These are phyloP conservation scores for Drosophila willistoni DNA, from an alignment of 1,140 invertebrate genomes.

Conservation along the genomic window DNA sequence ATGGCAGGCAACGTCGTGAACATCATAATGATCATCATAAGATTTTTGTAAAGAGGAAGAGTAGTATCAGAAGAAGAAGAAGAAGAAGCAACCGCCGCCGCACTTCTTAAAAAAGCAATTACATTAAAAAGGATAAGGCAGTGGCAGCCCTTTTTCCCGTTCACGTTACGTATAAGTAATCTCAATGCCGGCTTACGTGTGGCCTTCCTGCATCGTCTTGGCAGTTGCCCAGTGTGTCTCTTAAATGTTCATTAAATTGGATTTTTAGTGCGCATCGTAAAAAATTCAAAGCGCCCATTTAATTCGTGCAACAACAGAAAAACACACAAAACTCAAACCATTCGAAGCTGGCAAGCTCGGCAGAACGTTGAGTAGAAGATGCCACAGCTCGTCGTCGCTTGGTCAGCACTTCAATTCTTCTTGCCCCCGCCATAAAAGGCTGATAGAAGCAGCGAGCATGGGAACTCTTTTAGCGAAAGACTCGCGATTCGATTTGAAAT, in stretches of 20 bases:
- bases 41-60: slow-evolving; percentile 41
- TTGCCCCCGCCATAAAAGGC: slow-evolving; percentile 67
- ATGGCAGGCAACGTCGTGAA: slow-evolving; percentile 37
- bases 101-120: slow-evolving; percentile 82
- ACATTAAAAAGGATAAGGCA: slow-evolving; percentile 82
- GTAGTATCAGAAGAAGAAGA: slow-evolving; percentile 5
- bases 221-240: slow-evolving; percentile 62
- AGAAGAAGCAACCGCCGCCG: slow-evolving; percentile 39
- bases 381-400: slow-evolving; percentile 27
- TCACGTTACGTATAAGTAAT: slow-evolving; percentile 77
- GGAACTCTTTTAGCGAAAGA: slow-evolving; percentile 23
- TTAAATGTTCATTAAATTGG: slow-evolving; percentile 83
- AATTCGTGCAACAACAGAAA: slow-evolving; percentile 63
- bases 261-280: slow-evolving; percentile 82
- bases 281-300: slow-evolving; percentile 82
- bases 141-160: slow-evolving; percentile 69
- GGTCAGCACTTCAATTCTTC: slow-evolving; percentile 58
- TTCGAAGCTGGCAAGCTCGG: slow-evolving; percentile 3
- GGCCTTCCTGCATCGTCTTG: slow-evolving; percentile 21
- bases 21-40: slow-evolving; percentile 51
- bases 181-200: slow-evolving; percentile 70
- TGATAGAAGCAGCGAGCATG: slow-evolving; percentile 24
- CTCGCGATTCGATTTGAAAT: slow-evolving; percentile 71
- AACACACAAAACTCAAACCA: slow-evolving; percentile 10
- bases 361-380: slow-evolving; percentile 47